Evolutionary conservation across 2,888 invertebrate genomes (phyloP), one percentile per base, ranked within the genome.

Genomic region (Ametastegia equiseti): DNA sequence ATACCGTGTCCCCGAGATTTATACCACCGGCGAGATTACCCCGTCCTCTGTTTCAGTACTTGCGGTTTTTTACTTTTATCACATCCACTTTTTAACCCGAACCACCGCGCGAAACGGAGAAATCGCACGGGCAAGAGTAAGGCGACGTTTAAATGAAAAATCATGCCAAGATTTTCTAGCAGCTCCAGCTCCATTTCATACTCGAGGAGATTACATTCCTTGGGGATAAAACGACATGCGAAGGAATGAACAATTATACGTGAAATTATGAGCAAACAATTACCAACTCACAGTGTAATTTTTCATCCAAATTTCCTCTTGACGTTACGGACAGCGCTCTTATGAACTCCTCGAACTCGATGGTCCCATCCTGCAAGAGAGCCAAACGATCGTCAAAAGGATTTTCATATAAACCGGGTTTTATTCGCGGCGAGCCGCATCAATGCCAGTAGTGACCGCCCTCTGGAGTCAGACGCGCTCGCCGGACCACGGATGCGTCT

Each of bases 341-440:
- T 91, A 99, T 99, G 93, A 99, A 99, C 94, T 99, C 99, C 93
- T 98, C 98, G 92, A 99, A 99, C 92, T 99, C 98, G 92, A 99
- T 99, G 89, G 98, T 97, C 85, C 99, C 99, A 92, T 99, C 99
- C 99, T 99, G 94, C 36, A 92, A 92, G 84, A 86, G 85, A 84
- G 85, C 83, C 75, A 80, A 80, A 69, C 81, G 50, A 50, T 19
- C 3, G 54, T 9, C 7, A n/a, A 57, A 2, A 13, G 42, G 5
- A 42, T n/a, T n/a, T n/a, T n/a, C n/a, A n/a, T n/a, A n/a, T n/a
- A 42, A 9, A 42, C 11, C 63, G 15, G 27, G 15, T 7, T 36
- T 5, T 0, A 15, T 71, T 45, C 19, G 5, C 1, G 1, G 6
- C 6, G 27, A 27, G 5, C 67, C 13, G 47, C 4, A 47, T 30